A percentile compares a stretch with the other conserved stretches of the same genome.
Evolutionary conservation across 1,140 invertebrate species (phyloP).

Genomic region (Mylabris phalerata): DNA sequence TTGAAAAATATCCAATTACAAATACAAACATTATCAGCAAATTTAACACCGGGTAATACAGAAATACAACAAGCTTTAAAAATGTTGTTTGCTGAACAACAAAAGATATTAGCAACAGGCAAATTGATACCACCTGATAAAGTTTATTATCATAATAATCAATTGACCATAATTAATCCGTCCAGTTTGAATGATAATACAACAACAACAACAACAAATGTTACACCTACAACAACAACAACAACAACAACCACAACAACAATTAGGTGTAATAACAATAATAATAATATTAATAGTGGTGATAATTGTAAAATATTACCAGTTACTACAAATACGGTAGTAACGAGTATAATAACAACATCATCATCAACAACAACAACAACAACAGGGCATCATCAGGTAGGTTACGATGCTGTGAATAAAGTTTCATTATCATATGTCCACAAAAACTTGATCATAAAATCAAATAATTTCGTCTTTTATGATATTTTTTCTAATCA

Average conservation of each 20-base stretch:
- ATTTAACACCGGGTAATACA: constrained; percentile 42
- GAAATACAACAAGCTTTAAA: constrained; percentile 48
- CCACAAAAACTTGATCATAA: too few relatives aligned
- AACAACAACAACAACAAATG: constrained; percentile 3
- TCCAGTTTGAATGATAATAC: constrained; percentile 28
- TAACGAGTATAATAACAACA: too few relatives aligned
- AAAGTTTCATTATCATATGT: too few relatives aligned
- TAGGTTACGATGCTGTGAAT: too few relatives aligned
- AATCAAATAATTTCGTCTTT: too few relatives aligned
- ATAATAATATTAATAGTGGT: neutral
- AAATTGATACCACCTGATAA: constrained; percentile 53
- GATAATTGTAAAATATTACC: too few relatives aligned
- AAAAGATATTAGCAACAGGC: constrained; percentile 54
- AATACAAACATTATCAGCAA: constrained; percentile 49
- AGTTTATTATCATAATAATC: constrained; percentile 40
- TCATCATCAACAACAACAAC: too few relatives aligned
- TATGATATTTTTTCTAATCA: too few relatives aligned
- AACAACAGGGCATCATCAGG: too few relatives aligned
- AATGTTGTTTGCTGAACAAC: constrained; percentile 51
- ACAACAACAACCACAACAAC: constrained; percentile 33
- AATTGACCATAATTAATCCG: constrained; percentile 39
- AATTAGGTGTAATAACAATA: neutral
- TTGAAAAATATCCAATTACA: constrained; percentile 55
- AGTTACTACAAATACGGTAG: too few relatives aligned
- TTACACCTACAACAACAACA: constrained; percentile 12